phyloP scores from a whole-genome alignment of 2,888 invertebrate species.

The Dexiosoma caninum region DNA sequence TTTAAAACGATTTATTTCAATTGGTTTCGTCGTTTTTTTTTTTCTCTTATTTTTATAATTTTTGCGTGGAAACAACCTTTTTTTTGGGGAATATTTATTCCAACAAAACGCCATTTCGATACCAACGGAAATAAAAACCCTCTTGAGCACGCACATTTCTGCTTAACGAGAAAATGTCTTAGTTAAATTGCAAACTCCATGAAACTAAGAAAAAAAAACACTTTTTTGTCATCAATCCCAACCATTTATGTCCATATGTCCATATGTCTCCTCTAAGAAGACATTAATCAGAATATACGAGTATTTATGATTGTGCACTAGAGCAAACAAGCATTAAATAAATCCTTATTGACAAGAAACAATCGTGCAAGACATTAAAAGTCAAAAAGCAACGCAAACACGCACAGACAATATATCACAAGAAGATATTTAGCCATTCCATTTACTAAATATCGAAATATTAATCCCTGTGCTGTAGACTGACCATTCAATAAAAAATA shows the following conservation, averaged over 20 bases:
- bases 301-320: too few relatives aligned
- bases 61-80: not conserved
- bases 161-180: not conserved
- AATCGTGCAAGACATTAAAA: not conserved
- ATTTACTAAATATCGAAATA: too few relatives aligned
- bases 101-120: not conserved
- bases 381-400: too few relatives aligned
- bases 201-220: too few relatives aligned
- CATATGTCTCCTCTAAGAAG: too few relatives aligned
- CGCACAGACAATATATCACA: too few relatives aligned
- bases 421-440: too few relatives aligned
- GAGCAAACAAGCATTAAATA: not conserved
- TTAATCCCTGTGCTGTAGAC: too few relatives aligned
- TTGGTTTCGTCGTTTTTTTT: not conserved
- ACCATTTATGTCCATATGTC: not conserved
- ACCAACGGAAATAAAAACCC: not conserved
- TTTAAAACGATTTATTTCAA: conserved; percentile 4
- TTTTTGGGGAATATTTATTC: not conserved
- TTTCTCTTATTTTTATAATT: not conserved
- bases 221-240: not conserved
- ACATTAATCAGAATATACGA: not conserved
- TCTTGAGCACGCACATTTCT: conserved; percentile 37
- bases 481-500: too few relatives aligned
- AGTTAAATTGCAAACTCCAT: not conserved
- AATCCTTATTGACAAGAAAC: not conserved